Evolutionary conservation across 2,888 invertebrate genomes (phyloP).

Genomic region (Cremastobaeus sp.): DNA sequence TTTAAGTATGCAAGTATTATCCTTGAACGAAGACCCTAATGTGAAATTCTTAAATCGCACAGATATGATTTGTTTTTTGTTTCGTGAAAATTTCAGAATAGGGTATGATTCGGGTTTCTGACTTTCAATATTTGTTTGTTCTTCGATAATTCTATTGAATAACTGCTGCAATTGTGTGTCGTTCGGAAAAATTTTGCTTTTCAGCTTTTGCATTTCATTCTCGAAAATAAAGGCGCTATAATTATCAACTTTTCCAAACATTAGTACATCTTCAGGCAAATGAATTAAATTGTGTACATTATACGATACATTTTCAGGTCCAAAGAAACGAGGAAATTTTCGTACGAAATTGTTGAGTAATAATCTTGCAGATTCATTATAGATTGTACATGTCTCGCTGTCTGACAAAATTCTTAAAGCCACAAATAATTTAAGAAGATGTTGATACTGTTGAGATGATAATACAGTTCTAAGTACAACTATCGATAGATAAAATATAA

Average conservation of each 20-base stretch:
- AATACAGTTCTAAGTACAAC: constrained; percentile 59
- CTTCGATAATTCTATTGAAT: too few species aligned
- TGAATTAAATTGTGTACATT: constrained; percentile 66
- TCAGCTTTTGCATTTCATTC: not conserved
- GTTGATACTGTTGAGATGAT: constrained; percentile 46
- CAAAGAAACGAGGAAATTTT: constrained; percentile 46
- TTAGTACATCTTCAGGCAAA: constrained; percentile 61
- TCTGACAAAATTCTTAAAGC: constrained; percentile 60
- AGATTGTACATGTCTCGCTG: constrained; percentile 8
- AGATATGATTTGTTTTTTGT: too few species aligned
- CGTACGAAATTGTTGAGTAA: constrained; percentile 42
- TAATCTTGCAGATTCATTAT: constrained; percentile 28
- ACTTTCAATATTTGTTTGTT: too few species aligned
- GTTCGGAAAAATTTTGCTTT: too few species aligned
- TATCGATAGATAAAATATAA: constrained; percentile 64
- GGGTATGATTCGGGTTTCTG: too few species aligned
- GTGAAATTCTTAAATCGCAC: too few species aligned
- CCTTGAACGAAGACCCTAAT: too few species aligned
- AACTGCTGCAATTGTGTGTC: too few species aligned
- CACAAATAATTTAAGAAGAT: constrained; percentile 62
- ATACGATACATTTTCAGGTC: constrained; percentile 59
- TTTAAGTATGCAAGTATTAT: too few species aligned
- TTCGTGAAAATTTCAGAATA: too few species aligned
- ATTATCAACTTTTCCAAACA: constrained; percentile 36
- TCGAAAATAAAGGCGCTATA: constrained; percentile 18